phyloP scores from a whole-genome alignment of 1,140 invertebrate species.

The Brachionus paranguensis region DNA sequence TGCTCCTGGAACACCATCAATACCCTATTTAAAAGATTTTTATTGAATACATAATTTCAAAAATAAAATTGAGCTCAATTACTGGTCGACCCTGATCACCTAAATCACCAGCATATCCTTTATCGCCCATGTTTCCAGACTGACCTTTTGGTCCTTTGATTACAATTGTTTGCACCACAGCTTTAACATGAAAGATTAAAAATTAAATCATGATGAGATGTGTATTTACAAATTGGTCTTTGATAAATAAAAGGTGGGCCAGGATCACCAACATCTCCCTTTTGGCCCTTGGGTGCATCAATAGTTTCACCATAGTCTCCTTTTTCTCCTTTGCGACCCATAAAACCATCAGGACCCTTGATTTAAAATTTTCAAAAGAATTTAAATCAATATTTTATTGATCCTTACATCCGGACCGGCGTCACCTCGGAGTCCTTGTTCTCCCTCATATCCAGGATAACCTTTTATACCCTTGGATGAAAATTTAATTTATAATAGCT shows the following conservation, averaged over 20 bases:
- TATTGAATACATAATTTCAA: neutral
- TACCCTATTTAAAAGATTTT: neutral
- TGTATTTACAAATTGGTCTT: neutral
- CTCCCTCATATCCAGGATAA: neutral
- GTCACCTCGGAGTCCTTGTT: slow-evolving; percentile 10
- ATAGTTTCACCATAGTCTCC: slow-evolving; percentile 27
- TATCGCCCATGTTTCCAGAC: neutral
- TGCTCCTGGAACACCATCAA: neutral
- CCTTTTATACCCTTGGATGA: neutral
- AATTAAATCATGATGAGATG: neutral
- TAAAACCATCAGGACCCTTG: neutral
- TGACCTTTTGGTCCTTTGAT: neutral
- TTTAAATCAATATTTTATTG: neutral
- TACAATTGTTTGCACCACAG: neutral
- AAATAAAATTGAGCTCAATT: neutral
- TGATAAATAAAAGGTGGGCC: neutral
- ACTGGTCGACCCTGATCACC: slow-evolving; percentile 23
- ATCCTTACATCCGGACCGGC: slow-evolving; percentile 17
- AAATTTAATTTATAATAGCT: neutral
- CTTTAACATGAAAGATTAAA: neutral
- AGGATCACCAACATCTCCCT: slow-evolving; percentile 16
- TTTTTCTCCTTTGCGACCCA: slow-evolving; percentile 14
- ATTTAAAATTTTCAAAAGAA: neutral
- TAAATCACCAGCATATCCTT: neutral
- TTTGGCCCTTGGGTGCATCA: neutral